Conservation (phyloP, 2,888 invertebrate species). For the Prosapia bicincta region DNA sequence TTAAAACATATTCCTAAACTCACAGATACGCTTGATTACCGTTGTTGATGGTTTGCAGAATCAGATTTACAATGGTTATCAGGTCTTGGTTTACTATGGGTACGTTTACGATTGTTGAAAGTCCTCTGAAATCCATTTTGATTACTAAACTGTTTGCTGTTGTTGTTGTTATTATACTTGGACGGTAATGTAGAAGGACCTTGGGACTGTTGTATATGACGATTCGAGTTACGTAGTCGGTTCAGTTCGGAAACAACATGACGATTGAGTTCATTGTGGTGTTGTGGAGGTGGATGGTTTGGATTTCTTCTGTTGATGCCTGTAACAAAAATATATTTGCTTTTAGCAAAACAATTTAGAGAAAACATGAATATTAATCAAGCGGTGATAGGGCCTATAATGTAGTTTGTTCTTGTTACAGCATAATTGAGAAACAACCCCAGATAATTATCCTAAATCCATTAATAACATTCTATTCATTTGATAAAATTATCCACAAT, state of each 20-base stretch:
- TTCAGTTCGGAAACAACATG: background rate
- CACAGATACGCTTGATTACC: slow-evolving; percentile 11
- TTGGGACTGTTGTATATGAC: background rate
- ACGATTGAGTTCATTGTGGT: slow-evolving; percentile 3
- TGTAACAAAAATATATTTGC: background rate
- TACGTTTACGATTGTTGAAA: slow-evolving; percentile 33
- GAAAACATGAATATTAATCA: too few species aligned
- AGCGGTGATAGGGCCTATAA: too few species aligned
- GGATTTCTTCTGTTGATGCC: background rate
- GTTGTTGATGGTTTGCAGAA: slow-evolving; percentile 16
- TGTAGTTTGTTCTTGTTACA: too few species aligned
- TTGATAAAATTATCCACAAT: too few species aligned
- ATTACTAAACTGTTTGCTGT: slow-evolving; percentile 32
- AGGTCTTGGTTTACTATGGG: slow-evolving; percentile 16
- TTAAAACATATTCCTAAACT: background rate
- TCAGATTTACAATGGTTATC: slow-evolving; percentile 17
- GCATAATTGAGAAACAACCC: too few species aligned
- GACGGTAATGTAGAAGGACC: background rate
- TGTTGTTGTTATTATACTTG: slow-evolving; percentile 19
- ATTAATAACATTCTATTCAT: too few species aligned
- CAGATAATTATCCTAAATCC: too few species aligned
- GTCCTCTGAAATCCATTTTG: slow-evolving; percentile 35
- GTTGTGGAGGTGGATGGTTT: background rate
- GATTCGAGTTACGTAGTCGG: background rate
- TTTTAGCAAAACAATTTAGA: too few species aligned